phyloP scores from a whole-genome alignment of 2,888 invertebrate species.

The Lydus trimaculatus region DNA sequence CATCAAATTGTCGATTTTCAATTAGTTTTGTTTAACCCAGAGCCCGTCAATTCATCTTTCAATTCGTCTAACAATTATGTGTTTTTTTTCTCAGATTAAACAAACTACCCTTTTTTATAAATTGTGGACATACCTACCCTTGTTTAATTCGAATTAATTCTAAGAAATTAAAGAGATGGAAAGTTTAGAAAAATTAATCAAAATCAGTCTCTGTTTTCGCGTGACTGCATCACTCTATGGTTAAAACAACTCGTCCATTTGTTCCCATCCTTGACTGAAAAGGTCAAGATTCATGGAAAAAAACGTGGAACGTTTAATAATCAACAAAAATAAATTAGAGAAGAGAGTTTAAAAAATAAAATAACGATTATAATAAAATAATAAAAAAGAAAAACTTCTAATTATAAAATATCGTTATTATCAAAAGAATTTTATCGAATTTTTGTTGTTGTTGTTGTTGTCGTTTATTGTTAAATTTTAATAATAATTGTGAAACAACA shows the following conservation, averaged over 20 bases:
- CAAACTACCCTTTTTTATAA: background rate
- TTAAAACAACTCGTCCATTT: background rate
- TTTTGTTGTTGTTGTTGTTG: background rate
- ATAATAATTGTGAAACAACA: conserved; percentile 9
- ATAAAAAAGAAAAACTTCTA: background rate
- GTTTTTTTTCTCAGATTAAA: no score
- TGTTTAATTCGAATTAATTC: background rate
- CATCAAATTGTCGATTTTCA: no score
- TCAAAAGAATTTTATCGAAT: background rate
- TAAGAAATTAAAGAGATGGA: background rate
- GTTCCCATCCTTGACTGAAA: conserved; percentile 7
- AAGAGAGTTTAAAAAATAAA: background rate
- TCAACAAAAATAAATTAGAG: no score
- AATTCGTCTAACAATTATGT: no score
- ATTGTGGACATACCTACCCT: background rate
- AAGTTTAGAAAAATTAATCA: background rate
- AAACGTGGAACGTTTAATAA: background rate
- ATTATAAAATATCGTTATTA: background rate
- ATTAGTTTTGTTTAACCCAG: no score
- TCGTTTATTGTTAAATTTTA: conserved; percentile 6
- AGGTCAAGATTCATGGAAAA: conserved; percentile 4
- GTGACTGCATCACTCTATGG: conserved; percentile 1
- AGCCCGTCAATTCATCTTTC: no score
- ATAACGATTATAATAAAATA: background rate
- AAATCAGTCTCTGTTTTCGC: conserved; percentile 2